Evolutionary conservation across 1,140 invertebrate species (phyloP), one percentile per base, ranked within the genome.

Genomic region (Halictus rubicundus): DNA sequence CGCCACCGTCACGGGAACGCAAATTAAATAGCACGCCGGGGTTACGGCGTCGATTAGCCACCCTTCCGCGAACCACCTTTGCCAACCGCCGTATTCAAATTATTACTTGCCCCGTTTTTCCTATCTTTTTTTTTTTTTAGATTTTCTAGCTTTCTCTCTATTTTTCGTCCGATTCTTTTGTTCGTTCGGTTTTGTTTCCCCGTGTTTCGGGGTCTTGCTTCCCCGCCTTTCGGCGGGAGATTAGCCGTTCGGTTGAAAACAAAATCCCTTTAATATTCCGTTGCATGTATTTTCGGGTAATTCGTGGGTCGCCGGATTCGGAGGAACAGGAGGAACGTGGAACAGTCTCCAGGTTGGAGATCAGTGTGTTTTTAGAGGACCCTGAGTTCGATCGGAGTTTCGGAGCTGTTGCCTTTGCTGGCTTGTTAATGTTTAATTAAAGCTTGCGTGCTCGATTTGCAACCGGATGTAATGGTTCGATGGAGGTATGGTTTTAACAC

Each of bases 1-100:
- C 64, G 72, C 86, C 80, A 37, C 52, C 73, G 72, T 74, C 76
- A 73, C 71, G 77, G 66, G 42, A 46, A 73, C 87, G 82, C 85
- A 87, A 89, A 89, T 89, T 89, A 89, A 89, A 89, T 89, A 89
- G 83, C 74, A 70, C 57, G 77, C 32, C 81, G 68, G 74, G 60
- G 46, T 69, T 83, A 76, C 76, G 81, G 75, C 52, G 68, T 70
- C 84, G 83, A 85, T 86, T 86, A 86, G 61, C 71, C 46, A 60
- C 57, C 39, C 68, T 68, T 21, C 19, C n/a, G 37, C 8, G 21
- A 39, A 77, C 52, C 27, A 57, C n/a, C 9, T 42, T 5, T 16
- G 14, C 32, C 21, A 8, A 21, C 25, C 4, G 7, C 21, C 16
- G 46, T 21, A 19, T 25, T 49, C 23, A 25, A 59, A 54, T 65